Evolutionary conservation across 1,140 invertebrate genomes (phyloP), one percentile per base, ranked within the genome.

Genomic region (Drosophila pectinifera): DNA sequence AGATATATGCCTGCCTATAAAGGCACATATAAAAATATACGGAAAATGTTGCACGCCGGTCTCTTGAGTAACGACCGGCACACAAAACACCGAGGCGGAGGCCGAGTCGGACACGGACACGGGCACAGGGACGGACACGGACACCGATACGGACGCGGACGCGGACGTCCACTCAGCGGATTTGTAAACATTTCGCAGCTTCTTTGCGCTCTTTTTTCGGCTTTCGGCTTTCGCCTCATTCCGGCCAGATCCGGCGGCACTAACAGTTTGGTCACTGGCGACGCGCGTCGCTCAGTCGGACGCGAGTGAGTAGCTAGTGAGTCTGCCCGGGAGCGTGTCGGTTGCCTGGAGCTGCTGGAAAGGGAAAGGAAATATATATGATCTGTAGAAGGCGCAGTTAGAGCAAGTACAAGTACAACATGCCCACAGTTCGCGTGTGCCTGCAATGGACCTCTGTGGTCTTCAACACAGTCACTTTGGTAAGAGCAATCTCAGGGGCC

Each of bases 151-250:
- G 43, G 63, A 55, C 26, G 51, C 61, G 31, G 63, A 53, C 41
- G 53, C 64, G 78, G 62, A 61, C 82, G 63, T 77, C 70, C 76
- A 88, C 85, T 89, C 85, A 78, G 58, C 69, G 77, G 77, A 84
- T 73, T 90, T 89, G 84, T 89, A 89, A 89, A 89, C 84, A 89
- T 80, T 89, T 90, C 58, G 63, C 76, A 62, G 58, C 53, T 73
- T 63, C 45, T 77, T 77, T 46, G 46, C 63, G 41, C 34, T 63
- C 34, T 74, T 70, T 53, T 70, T 57, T 57, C 31, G 57, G 28
- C 11, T 70, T 57, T 57, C 31, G 57, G 28, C 11, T 41, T 39
- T 73, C 53, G 49, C 38, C 39, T 58, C 53, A 51, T 45, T 75
- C 64, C 74, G 31, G 51, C 46, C 38, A 58, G 43, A 22, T 41